These are phyloP conservation scores for Tiliacea citrago DNA, from an alignment of 2,888 invertebrate genomes.

Conservation along the genomic window DNA sequence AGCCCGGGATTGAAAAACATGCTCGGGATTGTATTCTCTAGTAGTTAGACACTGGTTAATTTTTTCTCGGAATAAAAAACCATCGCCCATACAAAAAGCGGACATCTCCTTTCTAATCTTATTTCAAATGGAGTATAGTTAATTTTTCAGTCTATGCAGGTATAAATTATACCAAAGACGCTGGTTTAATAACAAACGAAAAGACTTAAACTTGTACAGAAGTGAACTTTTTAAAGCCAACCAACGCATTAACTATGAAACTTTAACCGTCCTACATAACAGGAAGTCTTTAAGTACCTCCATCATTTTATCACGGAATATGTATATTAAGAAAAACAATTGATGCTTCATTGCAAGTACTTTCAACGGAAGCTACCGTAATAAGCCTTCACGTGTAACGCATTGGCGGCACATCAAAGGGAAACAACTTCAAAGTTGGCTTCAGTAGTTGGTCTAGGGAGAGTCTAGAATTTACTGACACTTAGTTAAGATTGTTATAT, in stretches of 20 bases:
- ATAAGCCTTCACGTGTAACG: conserved; percentile 48
- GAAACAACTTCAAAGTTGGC: conserved; percentile 47
- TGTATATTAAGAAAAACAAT: conserved; percentile 53
- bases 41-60: too few relatives aligned
- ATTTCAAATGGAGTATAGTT: too few relatives aligned
- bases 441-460: conserved; percentile 11
- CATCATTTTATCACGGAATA: conserved; percentile 45
- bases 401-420: conserved; percentile 59
- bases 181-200: not conserved
- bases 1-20: too few relatives aligned
- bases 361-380: conserved; percentile 59
- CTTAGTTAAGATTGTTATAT: too few relatives aligned
- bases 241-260: not conserved
- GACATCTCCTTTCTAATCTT: too few relatives aligned
- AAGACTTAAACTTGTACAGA: too few relatives aligned
- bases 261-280: not conserved
- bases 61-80: too few relatives aligned
- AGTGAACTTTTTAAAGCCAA: too few relatives aligned
- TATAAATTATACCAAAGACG: not conserved
- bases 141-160: not conserved
- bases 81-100: too few relatives aligned
- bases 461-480: conserved; percentile 14
- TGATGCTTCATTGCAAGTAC: conserved; percentile 28
- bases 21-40: too few relatives aligned
- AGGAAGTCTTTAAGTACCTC: conserved; percentile 34